Percentiles rank a stretch among this genome's conserved stretches.
phyloP scores from a whole-genome alignment of 2,888 invertebrate genomes.

The Linyphia triangularis region DNA sequence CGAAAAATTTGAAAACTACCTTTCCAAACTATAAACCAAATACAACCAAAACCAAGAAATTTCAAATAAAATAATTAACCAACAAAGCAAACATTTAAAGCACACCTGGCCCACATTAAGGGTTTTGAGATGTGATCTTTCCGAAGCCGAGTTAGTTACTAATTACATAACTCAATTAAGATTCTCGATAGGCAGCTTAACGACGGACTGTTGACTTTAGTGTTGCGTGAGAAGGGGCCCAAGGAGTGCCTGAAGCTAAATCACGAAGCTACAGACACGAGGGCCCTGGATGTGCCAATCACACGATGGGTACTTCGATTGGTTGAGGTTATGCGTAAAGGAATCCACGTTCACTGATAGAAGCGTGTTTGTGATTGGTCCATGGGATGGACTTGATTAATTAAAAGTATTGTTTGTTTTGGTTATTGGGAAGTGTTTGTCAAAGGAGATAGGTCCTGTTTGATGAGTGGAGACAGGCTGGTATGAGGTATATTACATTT shows the following conservation, averaged over 20 bases:
- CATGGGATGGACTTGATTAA: not conserved
- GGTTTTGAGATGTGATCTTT: not conserved
- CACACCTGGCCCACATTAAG: not conserved
- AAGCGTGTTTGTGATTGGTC: not conserved
- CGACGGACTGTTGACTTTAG: constrained; percentile 66
- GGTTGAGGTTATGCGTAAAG: constrained; percentile 47
- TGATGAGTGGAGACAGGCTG: no score
- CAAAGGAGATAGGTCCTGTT: no score
- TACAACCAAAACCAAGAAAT: not conserved
- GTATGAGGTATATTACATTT: no score
- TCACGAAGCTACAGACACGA: constrained; percentile 63
- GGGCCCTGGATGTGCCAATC: constrained; percentile 55
- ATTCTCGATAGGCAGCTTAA: constrained; percentile 53
- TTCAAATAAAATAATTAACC: not conserved
- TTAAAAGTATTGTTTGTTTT: not conserved
- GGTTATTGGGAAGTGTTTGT: not conserved
- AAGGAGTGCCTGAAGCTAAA: constrained; percentile 38
- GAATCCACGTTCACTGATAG: not conserved
- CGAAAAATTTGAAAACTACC: no score
- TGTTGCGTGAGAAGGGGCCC: constrained; percentile 52
- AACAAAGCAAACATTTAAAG: not conserved
- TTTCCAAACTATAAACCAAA: no score
- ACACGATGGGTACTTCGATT: not conserved
- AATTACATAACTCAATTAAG: constrained; percentile 67
- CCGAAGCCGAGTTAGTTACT: constrained; percentile 19